Percentiles rank a stretch among this genome's conserved stretches.
phyloP scores from a whole-genome alignment of 2,797 vertebrate genomes.

The Myotis findleyi region DNA sequence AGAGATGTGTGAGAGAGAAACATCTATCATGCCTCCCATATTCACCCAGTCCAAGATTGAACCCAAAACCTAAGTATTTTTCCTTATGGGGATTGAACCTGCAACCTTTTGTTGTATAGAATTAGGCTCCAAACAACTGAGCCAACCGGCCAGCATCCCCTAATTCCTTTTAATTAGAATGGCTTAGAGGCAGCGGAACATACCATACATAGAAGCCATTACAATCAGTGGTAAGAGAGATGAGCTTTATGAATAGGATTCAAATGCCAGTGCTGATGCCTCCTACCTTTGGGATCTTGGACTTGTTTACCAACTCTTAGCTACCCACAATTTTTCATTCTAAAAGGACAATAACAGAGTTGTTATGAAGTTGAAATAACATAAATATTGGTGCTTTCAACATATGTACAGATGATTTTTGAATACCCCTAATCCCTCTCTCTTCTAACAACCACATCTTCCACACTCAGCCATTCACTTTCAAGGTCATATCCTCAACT shows the following conservation, averaged over 20 bases:
- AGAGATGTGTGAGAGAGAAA: too few species aligned
- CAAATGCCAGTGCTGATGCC: neutral
- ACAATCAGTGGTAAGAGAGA: neutral
- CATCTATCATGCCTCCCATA: too few species aligned
- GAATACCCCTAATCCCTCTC: neutral
- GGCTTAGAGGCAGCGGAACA: neutral
- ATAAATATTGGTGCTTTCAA: neutral
- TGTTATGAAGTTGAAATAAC: neutral
- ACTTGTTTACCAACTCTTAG: neutral
- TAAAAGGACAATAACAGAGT: neutral
- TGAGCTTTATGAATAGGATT: neutral
- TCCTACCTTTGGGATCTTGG: neutral
- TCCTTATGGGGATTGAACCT: neutral
- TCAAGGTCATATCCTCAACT: neutral
- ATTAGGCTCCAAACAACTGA: neutral
- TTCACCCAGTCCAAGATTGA: too few species aligned
- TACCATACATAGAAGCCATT: neutral
- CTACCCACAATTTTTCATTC: neutral
- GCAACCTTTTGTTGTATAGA: neutral
- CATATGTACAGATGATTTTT: neutral
- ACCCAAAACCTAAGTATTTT: neutral
- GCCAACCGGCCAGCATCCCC: neutral
- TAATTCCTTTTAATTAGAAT: neutral
- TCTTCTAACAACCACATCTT: neutral
- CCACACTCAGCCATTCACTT: neutral